A percentile compares a stretch with the other conserved stretches of the same genome.
Conservation (phyloP, 2,888 invertebrate species). For the Sepioteuthis lessoniana region DNA sequence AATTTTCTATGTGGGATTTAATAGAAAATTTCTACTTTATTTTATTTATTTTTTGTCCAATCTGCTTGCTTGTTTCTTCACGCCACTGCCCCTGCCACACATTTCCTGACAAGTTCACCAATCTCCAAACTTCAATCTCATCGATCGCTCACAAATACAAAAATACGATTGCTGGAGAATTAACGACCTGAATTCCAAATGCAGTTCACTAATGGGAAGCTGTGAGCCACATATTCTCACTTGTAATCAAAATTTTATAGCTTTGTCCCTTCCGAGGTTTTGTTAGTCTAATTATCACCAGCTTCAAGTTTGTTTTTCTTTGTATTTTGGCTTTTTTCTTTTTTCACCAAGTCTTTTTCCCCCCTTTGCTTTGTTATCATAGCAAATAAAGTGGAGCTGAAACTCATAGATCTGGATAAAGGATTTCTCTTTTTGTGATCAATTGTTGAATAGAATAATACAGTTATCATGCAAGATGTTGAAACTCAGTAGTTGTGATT, state of each 20-base stretch:
- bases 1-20: background rate
- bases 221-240: background rate
- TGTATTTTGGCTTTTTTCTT: background rate
- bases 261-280: slow-evolving; percentile 33
- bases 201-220: background rate
- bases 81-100: background rate
- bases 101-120: background rate
- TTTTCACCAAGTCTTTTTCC: background rate
- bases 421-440: background rate
- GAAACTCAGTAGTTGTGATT: background rate
- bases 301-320: background rate
- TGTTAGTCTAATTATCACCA: background rate
- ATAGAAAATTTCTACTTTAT: background rate
- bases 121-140: background rate
- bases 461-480: background rate
- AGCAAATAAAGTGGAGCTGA: background rate
- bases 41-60: background rate
- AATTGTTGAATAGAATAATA: background rate
- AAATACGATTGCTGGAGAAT: background rate
- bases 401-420: background rate
- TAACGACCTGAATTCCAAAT: slow-evolving; percentile 20
- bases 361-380: background rate
- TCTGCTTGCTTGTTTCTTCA: background rate
- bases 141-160: background rate
- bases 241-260: slow-evolving; percentile 10